These are phyloP conservation scores for Aradophagus sp. DNA, from an alignment of 1,140 invertebrate genomes.

Conservation along the genomic window DNA sequence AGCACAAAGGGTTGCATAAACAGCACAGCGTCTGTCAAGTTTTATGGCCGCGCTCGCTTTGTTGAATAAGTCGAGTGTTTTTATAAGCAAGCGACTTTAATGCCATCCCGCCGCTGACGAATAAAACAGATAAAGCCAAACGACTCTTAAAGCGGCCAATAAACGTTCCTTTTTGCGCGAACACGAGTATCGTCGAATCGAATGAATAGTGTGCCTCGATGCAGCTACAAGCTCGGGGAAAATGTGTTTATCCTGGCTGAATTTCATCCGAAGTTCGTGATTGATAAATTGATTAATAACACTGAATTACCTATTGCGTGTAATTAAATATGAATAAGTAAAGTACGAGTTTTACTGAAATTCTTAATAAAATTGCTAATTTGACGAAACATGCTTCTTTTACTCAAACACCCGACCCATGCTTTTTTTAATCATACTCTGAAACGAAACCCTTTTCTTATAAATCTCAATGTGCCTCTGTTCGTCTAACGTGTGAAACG, in stretches of 20 bases:
- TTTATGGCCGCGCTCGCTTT: constrained; percentile 48
- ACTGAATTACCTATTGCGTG: constrained; percentile 10
- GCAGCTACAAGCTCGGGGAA: constrained; percentile 10
- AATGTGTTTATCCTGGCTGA: constrained; percentile 30
- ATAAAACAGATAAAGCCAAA: constrained; percentile 60
- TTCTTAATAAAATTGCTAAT: too few species aligned
- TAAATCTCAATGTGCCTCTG: too few species aligned
- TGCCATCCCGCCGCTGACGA: constrained; percentile 51
- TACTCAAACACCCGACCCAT: too few species aligned
- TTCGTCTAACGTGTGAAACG: too few species aligned
- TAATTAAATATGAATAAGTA: constrained; percentile 50
- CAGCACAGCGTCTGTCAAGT: constrained; percentile 55
- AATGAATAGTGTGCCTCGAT: constrained; percentile 41
- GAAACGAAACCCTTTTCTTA: too few species aligned
- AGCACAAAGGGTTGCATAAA: constrained; percentile 48
- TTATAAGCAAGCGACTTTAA: constrained; percentile 56
- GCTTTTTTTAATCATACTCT: too few species aligned
- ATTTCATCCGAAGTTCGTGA: constrained; percentile 22
- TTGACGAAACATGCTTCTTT: too few species aligned
- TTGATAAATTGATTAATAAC: constrained; percentile 34
- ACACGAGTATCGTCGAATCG: constrained; percentile 46
- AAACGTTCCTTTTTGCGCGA: constrained; percentile 51
- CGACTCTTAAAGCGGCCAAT: constrained; percentile 49
- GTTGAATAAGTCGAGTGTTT: constrained; percentile 54
- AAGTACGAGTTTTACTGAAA: too few species aligned